These are phyloP conservation scores for Eubucco bourcierii DNA, from an alignment of 2,113 vertebrate genomes.

Conservation along the genomic window DNA sequence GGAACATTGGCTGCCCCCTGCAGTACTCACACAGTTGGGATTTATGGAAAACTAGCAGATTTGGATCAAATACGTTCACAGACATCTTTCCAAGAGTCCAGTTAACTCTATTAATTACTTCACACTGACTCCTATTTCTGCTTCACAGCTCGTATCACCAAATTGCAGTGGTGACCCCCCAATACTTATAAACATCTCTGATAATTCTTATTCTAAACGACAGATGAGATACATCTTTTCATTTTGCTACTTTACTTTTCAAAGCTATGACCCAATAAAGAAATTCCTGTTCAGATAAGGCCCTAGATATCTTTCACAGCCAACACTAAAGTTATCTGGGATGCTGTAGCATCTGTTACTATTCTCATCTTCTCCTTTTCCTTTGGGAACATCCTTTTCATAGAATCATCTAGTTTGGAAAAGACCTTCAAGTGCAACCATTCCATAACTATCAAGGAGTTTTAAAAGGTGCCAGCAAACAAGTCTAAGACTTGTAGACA, in stretches of 20 bases:
- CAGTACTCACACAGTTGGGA: fast-evolving
- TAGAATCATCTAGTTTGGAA: no score
- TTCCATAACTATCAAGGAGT: neutral
- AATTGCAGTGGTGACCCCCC: neutral
- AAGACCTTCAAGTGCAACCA: no score
- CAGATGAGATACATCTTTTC: slow-evolving; percentile 28
- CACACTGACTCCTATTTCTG: neutral
- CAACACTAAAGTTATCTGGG: neutral
- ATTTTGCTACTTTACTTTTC: neutral
- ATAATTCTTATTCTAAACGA: neutral
- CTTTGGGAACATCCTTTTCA: neutral
- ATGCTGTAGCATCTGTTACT: neutral
- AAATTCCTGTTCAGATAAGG: neutral
- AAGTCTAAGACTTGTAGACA: neutral
- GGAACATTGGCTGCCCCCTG: neutral
- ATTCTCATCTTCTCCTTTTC: neutral
- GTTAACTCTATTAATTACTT: neutral
- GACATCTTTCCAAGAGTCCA: neutral
- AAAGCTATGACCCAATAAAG: slow-evolving; percentile 31
- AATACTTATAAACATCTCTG: neutral
- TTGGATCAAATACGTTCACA: neutral
- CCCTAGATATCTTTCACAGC: neutral
- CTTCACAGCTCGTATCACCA: neutral
- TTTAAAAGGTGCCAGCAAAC: neutral
- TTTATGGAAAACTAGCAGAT: neutral